Conservation (phyloP, 2,888 invertebrate genomes). For the Ectropis crepuscularia region DNA sequence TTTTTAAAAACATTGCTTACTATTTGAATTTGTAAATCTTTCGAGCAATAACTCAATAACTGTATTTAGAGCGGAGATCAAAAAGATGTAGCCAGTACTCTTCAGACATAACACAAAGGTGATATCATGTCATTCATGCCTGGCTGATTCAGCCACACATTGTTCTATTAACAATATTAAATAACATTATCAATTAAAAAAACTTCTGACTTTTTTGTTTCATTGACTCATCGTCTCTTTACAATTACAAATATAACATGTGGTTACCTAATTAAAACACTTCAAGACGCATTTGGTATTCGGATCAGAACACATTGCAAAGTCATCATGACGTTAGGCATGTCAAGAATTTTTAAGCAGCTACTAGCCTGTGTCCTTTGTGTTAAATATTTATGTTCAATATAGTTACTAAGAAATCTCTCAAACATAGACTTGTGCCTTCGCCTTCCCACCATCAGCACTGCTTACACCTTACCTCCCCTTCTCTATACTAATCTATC, state of each 20-base stretch:
- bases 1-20: no score
- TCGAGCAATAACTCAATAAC: neutral
- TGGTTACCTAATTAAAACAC: conserved; percentile 49
- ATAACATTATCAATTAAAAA: conserved; percentile 14
- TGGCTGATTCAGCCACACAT: conserved; percentile 8
- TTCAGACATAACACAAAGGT: conserved; percentile 7
- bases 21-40: neutral
- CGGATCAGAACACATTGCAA: conserved; percentile 52
- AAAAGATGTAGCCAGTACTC: neutral
- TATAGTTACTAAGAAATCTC: no score
- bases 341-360: conserved; percentile 49
- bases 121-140: conserved; percentile 5
- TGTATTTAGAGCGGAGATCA: neutral
- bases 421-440: no score
- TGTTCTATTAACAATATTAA: conserved; percentile 24
- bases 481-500: no score
- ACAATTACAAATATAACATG: conserved; percentile 36
- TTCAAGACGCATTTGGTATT: conserved; percentile 58
- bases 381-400: no score
- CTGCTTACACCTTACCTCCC: no score
- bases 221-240: conserved; percentile 17
- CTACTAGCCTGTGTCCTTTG: no score
- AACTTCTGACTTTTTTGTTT: neutral
- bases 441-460: no score
- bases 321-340: conserved; percentile 49